Evolutionary conservation across 2,797 vertebrate species (phyloP).

Genomic region (Danio tinwini): DNA sequence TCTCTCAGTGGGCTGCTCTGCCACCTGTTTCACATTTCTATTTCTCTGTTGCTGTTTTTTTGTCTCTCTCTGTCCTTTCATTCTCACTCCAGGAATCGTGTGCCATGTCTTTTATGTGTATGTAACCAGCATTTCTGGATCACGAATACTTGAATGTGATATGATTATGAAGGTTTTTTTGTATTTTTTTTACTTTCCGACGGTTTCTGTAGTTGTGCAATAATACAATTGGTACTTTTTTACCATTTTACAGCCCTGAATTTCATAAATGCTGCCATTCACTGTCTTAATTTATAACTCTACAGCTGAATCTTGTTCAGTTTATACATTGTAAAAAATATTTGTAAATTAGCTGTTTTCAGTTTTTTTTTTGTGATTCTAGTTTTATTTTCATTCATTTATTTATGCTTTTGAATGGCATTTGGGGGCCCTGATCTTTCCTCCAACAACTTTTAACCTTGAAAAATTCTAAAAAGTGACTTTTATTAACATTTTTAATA

Average conservation of each 20-base stretch:
- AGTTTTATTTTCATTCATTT: too few species aligned
- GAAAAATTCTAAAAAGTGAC: too few species aligned
- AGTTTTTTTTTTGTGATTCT: too few species aligned
- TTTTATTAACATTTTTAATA: too few species aligned
- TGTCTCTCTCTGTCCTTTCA: neutral
- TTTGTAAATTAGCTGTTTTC: too few species aligned
- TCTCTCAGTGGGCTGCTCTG: constrained; percentile 56
- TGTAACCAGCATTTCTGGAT: constrained; percentile 52
- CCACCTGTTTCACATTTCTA: constrained; percentile 66
- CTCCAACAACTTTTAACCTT: too few species aligned
- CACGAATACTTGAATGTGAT: constrained; percentile 53
- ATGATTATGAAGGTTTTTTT: neutral
- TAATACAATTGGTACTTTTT: neutral
- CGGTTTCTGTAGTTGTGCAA: constrained; percentile 23
- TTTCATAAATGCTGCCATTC: neutral
- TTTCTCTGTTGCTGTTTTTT: constrained; percentile 15
- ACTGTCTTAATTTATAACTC: neutral
- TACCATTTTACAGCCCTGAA: neutral
- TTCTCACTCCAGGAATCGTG: constrained; percentile 4
- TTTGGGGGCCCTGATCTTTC: too few species aligned
- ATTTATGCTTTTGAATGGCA: too few species aligned
- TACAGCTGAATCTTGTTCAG: neutral
- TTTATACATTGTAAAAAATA: neutral
- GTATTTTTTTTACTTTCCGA: constrained; percentile 26
- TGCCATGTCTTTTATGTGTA: constrained; percentile 32